phyloP scores from a whole-genome alignment of 2,888 invertebrate genomes.

The Pilophorus perplexus region DNA sequence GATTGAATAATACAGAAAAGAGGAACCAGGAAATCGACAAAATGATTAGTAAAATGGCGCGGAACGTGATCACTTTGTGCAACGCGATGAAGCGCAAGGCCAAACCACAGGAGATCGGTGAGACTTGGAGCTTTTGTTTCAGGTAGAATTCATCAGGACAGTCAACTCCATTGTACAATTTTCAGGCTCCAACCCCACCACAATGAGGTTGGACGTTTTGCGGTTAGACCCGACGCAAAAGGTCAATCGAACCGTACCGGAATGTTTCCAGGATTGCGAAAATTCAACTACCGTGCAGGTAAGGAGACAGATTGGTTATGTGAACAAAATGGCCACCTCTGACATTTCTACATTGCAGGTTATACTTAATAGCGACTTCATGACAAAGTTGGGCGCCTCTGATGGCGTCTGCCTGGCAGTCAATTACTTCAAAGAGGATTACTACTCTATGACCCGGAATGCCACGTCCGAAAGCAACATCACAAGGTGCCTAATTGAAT shows the following conservation, averaged over 20 bases:
- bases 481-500: constrained; percentile 10
- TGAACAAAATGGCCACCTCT: too few relatives aligned
- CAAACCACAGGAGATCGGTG: neutral
- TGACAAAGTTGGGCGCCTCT: neutral
- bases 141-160: too few relatives aligned
- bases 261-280: too few relatives aligned
- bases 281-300: too few relatives aligned
- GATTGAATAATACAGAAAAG: neutral
- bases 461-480: constrained; percentile 15
- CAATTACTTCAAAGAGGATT: constrained; percentile 15
- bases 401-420: constrained; percentile 21
- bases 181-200: too few relatives aligned
- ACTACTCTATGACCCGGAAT: constrained; percentile 14
- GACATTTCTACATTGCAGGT: too few relatives aligned
- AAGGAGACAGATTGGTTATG: too few relatives aligned
- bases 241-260: too few relatives aligned
- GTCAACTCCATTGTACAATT: too few relatives aligned
- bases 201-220: too few relatives aligned
- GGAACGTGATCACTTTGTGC: constrained; percentile 1
- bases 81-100: neutral
- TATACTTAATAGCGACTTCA: too few relatives aligned
- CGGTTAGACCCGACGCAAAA: too few relatives aligned
- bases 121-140: neutral
- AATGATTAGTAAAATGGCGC: neutral
- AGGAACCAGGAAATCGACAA: neutral